A percentile compares a stretch with the other conserved stretches of the same genome.
phyloP scores from a whole-genome alignment of 2,797 vertebrate genomes.

The Helicolenus hilgendorfi region DNA sequence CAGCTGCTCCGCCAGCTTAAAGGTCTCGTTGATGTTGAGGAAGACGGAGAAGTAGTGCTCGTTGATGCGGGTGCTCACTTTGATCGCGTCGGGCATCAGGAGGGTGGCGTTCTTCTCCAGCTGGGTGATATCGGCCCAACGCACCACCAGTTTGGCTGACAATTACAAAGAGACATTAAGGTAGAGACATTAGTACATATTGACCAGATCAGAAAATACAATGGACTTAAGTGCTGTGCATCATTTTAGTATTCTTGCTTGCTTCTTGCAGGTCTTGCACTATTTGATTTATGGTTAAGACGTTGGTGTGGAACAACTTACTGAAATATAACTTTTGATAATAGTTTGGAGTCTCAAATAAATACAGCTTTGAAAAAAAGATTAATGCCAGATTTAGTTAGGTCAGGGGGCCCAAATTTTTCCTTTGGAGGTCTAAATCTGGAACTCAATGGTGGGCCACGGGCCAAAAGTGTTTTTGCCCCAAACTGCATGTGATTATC shows the following conservation, averaged over 20 bases:
- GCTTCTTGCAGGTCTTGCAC: too few species aligned
- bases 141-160: slow-evolving; percentile 96
- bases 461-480: too few species aligned
- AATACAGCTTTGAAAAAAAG: neutral
- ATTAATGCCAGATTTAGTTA: too few species aligned
- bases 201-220: neutral
- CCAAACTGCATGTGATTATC: too few species aligned
- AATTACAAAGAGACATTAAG: neutral
- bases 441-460: too few species aligned
- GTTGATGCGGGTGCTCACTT: slow-evolving; percentile 95
- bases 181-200: neutral
- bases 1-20: slow-evolving; percentile 98
- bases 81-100: slow-evolving; percentile 95
- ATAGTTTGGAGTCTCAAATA: neutral
- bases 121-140: slow-evolving; percentile 98
- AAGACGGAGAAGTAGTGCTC: slow-evolving; percentile 98
- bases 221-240: accelerated
- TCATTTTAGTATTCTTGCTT: too few species aligned
- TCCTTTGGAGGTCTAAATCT: too few species aligned
- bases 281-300: neutral
- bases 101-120: slow-evolving; percentile 97
- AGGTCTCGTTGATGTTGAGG: slow-evolving; percentile 98
- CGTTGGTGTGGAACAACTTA: neutral
- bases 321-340: neutral
- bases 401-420: too few species aligned